These are phyloP conservation scores for rabbit (Oryctolagus cuniculus) DNA, from an alignment of 2,113 vertebrate species.

Conservation along the genomic window mOryCun1.1 NC_091442.1:96634501-96635000, in stretches of 20 bases:
- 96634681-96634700: conserved; percentile 88
- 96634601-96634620: conserved; percentile 92
- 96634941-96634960: not conserved
- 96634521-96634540: conserved; percentile 81
- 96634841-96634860: conserved; percentile 79
- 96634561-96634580: conserved; percentile 91
- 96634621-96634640: conserved; percentile 95
- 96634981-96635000: fast-evolving
- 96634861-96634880: not conserved
- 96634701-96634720: conserved; percentile 92
- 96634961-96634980: not conserved
- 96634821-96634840: conserved; percentile 84
- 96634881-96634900: not conserved
- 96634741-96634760: conserved; percentile 92
- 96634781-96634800: conserved; percentile 92
- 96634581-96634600: conserved; percentile 90
- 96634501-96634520: not conserved
- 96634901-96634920: conserved; percentile 4
- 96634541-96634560: conserved; percentile 93
- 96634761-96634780: conserved; percentile 93
- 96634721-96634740: conserved; percentile 93
- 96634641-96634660: conserved; percentile 90
- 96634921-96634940: not conserved
- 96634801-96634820: conserved; percentile 84
- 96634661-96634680: conserved; percentile 93